phyloP scores from a whole-genome alignment of 2,113 vertebrate genomes.

The Cebidichthys violaceus region DNA sequence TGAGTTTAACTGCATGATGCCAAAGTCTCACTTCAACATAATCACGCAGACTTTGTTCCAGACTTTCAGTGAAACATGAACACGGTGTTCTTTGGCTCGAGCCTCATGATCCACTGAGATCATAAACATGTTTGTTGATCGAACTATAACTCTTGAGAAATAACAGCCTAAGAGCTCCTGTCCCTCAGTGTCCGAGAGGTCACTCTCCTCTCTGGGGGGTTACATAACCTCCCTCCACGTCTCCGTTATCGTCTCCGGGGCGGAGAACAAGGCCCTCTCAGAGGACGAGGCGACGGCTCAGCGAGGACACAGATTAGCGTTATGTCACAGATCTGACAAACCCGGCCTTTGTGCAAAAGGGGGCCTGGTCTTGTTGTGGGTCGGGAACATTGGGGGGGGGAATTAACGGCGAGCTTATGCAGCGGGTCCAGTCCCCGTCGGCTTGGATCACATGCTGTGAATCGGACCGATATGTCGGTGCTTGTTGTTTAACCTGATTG shows the following conservation, averaged over 20 bases:
- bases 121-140: constrained; percentile 27
- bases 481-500: too few relatives aligned
- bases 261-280: constrained; percentile 65
- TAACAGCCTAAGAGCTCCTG: not conserved
- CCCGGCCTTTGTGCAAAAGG: constrained; percentile 46
- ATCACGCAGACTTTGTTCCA: not conserved
- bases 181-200: constrained; percentile 32
- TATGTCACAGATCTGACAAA: constrained; percentile 68
- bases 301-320: constrained; percentile 57
- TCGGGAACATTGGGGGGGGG: constrained; percentile 28
- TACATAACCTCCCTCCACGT: constrained; percentile 54
- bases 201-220: constrained; percentile 38
- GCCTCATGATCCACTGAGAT: not conserved
- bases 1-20: not conserved
- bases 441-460: constrained; percentile 39
- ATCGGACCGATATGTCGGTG: constrained; percentile 3
- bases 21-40: not conserved
- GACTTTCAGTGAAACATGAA: not conserved
- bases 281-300: constrained; percentile 51
- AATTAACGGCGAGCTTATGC: constrained; percentile 18
- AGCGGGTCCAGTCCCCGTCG: constrained; percentile 4
- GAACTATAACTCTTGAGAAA: not conserved
- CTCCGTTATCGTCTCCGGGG: constrained; percentile 55
- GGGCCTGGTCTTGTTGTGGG: constrained; percentile 38
- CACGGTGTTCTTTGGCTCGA: not conserved